Conservation (phyloP, 2,888 invertebrate genomes). For the Didymodactylos carnosus region DNA sequence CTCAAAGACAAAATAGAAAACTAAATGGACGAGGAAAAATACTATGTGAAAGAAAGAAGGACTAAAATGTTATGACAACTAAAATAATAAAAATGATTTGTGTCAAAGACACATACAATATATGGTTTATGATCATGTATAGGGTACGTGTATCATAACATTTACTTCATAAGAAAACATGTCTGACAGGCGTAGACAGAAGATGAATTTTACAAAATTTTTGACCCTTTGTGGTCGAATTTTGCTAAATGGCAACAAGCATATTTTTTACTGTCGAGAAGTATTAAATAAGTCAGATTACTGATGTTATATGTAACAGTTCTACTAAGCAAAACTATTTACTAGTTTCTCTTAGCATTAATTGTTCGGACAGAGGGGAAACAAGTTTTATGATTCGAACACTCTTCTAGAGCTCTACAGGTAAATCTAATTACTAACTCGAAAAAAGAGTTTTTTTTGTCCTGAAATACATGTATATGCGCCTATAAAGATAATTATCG, state of each 20-base stretch:
- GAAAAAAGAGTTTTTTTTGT: not conserved
- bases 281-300: not conserved
- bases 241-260: not conserved
- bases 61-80: no score
- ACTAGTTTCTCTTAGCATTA: not conserved
- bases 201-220: not conserved
- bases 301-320: not conserved
- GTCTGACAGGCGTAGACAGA: no score
- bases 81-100: no score
- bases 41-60: no score
- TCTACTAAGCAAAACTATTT: not conserved
- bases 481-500: not conserved
- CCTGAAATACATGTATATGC: not conserved
- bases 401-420: not conserved
- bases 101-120: no score
- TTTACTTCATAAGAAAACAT: no score
- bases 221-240: not conserved
- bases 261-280: not conserved
- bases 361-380: not conserved
- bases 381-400: not conserved
- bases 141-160: no score
- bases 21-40: no score
- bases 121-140: no score
- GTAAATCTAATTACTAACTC: not conserved
- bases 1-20: no score